These are phyloP conservation scores for Zaprionus taronus DNA, from an alignment of 1,140 invertebrate species.

Conservation along the genomic window DNA sequence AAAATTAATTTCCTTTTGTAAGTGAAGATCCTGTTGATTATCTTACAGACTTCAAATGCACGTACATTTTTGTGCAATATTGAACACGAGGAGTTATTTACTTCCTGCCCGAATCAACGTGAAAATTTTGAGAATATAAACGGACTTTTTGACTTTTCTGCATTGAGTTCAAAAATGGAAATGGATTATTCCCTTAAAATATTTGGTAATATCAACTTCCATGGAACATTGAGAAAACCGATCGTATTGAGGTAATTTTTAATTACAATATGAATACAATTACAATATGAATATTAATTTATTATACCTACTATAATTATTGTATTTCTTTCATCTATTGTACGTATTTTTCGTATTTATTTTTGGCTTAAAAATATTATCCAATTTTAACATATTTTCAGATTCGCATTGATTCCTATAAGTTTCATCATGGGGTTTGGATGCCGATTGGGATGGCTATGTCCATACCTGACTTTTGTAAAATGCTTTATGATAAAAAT, in stretches of 20 bases:
- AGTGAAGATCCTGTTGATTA: too few species aligned
- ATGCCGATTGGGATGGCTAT: neutral
- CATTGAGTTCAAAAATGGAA: neutral
- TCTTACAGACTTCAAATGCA: too few species aligned
- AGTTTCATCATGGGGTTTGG: neutral
- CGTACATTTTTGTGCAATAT: neutral
- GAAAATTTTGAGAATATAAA: neutral
- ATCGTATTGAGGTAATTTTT: neutral
- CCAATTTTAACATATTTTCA: too few species aligned
- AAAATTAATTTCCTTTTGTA: neutral
- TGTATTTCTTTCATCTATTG: too few species aligned
- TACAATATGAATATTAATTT: too few species aligned
- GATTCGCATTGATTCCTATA: neutral
- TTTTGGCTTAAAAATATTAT: too few species aligned
- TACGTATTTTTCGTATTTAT: too few species aligned
- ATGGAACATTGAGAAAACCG: neutral
- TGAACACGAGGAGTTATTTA: neutral
- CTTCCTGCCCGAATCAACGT: neutral
- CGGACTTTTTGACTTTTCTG: neutral
- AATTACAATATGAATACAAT: too few species aligned
- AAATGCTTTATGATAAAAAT: slow-evolving; percentile 12
- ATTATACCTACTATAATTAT: too few species aligned
- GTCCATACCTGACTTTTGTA: slow-evolving; percentile 1
- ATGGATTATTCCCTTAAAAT: neutral
- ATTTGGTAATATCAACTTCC: neutral